Evolutionary conservation across 2,888 invertebrate species (phyloP), one percentile per base, ranked within the genome.

Genomic region (Acanthosepion pharaonis): DNA sequence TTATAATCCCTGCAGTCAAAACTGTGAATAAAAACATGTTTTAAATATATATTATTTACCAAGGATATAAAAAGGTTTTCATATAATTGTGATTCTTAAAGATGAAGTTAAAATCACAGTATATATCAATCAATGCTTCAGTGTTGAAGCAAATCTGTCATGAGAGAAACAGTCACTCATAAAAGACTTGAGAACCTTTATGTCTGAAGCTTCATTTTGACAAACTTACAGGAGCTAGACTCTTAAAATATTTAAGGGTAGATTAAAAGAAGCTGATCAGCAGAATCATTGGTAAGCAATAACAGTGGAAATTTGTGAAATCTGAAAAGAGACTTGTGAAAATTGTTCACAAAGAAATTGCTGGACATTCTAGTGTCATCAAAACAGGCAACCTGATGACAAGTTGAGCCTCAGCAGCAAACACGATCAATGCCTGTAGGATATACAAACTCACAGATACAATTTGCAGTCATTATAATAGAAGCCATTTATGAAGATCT

Each of bases 401-500:
- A 11, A 33, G 11, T 78, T 78, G 78, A 78, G n/a, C n/a, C 33
- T n/a, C 33, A 78, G 11, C 78, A 33, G 78, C n/a, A 78, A 78
- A 78, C 9, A n/a, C 33, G 11, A 78, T 78, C n/a, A 33, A n/a
- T 78, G 11, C 33, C 78, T 78, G n/a, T 15, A 78, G n/a, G 78
- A 78, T n/a, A 78, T 78, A 78, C 33, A 78, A 11, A 78, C 78
- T 59, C 59, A 78, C n/a, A 78, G 78, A 78, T 92, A 53, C 18
- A 53, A 42, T 11, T 28, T 42, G 93, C 18, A 51, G n/a, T 92
- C 92, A 92, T 92, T 92, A 25, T 92, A 28, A 53, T 92, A 48
- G 49, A 49, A 92, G 48, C 93, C 93, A 92, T 92, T 28, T 92
- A 48, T 49, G 93, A 92, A 92, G 48, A 48, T 18, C 42, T 64